These are phyloP conservation scores for Burhinus oedicnemus DNA, from an alignment of 2,113 vertebrate genomes.

Conservation along the genomic window DNA sequence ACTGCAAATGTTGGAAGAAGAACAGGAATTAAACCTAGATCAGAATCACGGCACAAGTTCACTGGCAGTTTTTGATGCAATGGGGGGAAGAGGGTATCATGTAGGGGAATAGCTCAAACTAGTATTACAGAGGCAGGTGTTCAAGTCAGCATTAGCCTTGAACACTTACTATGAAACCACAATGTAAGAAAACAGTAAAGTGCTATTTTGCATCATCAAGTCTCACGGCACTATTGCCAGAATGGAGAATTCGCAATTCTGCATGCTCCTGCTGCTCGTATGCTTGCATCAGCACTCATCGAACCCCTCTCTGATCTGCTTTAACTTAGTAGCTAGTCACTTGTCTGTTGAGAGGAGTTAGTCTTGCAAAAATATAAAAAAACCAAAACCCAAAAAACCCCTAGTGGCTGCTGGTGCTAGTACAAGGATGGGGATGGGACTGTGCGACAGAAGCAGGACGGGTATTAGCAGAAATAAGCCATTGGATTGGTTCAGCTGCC, in stretches of 20 bases:
- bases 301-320: background rate
- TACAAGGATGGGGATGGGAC: background rate
- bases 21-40: background rate
- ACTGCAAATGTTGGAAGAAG: background rate
- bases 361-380: background rate
- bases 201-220: background rate
- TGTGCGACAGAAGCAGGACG: background rate
- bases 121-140: background rate
- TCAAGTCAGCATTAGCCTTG: background rate
- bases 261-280: rapidly evolving
- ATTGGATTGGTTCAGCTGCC: background rate
- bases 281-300: background rate
- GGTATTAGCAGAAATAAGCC: background rate
- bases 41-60: background rate
- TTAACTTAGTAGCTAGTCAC: background rate
- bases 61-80: background rate
- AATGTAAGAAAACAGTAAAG: background rate
- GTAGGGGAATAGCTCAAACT: background rate
- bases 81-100: background rate
- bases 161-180: background rate
- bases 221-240: background rate
- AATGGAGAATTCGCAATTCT: background rate
- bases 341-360: background rate
- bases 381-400: too few relatives aligned
- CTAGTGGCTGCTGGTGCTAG: background rate